Conservation (phyloP, 2,888 invertebrate species). For the Apomyelois bistriatella region DNA sequence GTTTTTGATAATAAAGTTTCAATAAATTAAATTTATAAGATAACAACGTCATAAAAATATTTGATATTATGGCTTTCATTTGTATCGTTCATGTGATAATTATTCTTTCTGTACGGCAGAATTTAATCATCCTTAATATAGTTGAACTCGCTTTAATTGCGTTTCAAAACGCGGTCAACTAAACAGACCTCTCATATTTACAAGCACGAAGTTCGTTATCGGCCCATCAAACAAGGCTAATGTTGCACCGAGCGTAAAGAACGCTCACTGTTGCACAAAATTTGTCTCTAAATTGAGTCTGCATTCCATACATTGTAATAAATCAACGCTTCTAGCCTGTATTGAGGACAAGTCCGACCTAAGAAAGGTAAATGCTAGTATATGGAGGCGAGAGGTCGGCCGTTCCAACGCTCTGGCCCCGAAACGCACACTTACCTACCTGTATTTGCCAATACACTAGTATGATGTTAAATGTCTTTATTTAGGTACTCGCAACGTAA, state of each 20-base stretch:
- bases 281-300: constrained; percentile 61
- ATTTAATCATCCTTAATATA: neutral
- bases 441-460: constrained; percentile 55
- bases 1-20: neutral
- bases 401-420: constrained; percentile 68
- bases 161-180: neutral
- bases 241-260: constrained; percentile 37
- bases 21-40: too few species aligned
- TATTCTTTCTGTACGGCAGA: too few species aligned
- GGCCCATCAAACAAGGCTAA: constrained; percentile 35
- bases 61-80: too few species aligned
- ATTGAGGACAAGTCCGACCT: constrained; percentile 75
- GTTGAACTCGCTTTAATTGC: neutral
- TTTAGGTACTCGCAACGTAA: constrained; percentile 21
- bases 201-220: constrained; percentile 2
- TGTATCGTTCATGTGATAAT: too few species aligned
- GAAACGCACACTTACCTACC: constrained; percentile 55
- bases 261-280: constrained; percentile 40
- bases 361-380: constrained; percentile 73
- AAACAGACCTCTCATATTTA: neutral
- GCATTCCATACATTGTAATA: constrained; percentile 68
- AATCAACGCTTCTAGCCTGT: constrained; percentile 66
- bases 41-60: too few species aligned
- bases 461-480: constrained; percentile 27
- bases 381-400: constrained; percentile 67